Percentiles rank a stretch among this genome's conserved stretches.
phyloP scores from a whole-genome alignment of 2,797 vertebrate species.

The Natrix natrix region DNA sequence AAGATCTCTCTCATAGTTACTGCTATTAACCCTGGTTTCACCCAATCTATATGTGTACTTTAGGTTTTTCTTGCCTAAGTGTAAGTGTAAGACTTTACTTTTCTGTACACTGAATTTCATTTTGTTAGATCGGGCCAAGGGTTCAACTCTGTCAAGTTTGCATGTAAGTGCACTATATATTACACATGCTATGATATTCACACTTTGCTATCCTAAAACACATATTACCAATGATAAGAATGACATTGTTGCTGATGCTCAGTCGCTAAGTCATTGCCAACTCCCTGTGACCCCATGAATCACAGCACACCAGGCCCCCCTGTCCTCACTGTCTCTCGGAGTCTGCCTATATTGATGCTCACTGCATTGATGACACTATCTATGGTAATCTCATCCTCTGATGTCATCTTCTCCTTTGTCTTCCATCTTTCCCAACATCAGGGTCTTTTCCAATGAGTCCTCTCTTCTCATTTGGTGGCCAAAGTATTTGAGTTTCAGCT shows the following conservation, averaged over 20 bases:
- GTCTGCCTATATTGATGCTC: not conserved
- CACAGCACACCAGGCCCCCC: not conserved
- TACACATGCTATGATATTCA: not conserved
- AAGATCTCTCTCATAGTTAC: too few relatives aligned
- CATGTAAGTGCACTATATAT: not conserved
- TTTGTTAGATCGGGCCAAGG: too few relatives aligned
- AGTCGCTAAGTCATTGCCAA: not conserved
- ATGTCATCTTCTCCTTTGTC: not conserved
- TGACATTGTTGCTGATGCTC: not conserved
- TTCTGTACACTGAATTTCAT: too few relatives aligned
- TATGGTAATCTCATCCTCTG: not conserved
- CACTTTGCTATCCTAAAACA: not conserved
- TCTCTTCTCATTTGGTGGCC: not conserved
- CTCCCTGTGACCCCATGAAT: not conserved
- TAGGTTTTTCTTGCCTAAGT: too few relatives aligned
- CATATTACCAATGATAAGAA: not conserved
- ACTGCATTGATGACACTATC: not conserved
- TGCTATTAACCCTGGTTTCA: too few relatives aligned
- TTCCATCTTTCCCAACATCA: not conserved
- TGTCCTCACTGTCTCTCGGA: not conserved
- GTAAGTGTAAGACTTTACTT: too few relatives aligned
- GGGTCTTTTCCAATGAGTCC: not conserved
- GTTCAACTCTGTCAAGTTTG: too few relatives aligned
- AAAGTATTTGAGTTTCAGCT: not conserved
- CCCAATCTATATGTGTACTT: too few relatives aligned